Conservation (phyloP, 2,797 vertebrate genomes). For the Myiothlypis coronata region DNA sequence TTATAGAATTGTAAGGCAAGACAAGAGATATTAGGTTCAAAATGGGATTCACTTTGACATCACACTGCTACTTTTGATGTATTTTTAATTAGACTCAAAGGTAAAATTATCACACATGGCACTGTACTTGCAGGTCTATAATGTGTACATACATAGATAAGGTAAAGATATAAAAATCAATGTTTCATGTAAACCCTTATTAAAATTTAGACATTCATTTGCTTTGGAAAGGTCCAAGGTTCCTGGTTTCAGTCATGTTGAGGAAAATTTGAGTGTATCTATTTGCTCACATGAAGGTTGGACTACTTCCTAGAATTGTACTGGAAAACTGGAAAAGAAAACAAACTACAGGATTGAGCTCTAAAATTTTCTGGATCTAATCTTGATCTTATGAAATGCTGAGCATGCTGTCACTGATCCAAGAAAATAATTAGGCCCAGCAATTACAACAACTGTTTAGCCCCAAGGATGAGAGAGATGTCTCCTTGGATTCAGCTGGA, state of each 20-base stretch:
- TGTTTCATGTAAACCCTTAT: neutral
- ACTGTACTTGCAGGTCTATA: neutral
- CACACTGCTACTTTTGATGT: neutral
- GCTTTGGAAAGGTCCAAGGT: neutral
- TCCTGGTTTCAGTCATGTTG: neutral
- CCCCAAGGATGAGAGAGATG: conserved; percentile 11
- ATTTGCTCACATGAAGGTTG: neutral
- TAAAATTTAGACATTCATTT: neutral
- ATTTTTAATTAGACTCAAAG: neutral
- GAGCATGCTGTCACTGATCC: neutral
- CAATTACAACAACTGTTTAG: conserved; percentile 35
- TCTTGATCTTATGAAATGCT: conserved; percentile 34
- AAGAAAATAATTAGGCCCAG: conserved; percentile 28
- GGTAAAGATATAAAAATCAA: neutral
- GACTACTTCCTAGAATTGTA: neutral
- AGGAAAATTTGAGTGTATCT: neutral
- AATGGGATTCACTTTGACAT: neutral
- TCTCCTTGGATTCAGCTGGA: conserved; percentile 25
- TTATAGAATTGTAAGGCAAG: neutral
- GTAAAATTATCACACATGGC: neutral
- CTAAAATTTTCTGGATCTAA: conserved; percentile 12
- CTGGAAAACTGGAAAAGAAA: conserved; percentile 24
- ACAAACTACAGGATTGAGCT: neutral
- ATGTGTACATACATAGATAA: neutral
- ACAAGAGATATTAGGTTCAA: neutral